A percentile compares a stretch with the other conserved stretches of the same genome.
Evolutionary conservation across 2,797 vertebrate genomes (phyloP).

Genomic region (Salmo trutta): DNA sequence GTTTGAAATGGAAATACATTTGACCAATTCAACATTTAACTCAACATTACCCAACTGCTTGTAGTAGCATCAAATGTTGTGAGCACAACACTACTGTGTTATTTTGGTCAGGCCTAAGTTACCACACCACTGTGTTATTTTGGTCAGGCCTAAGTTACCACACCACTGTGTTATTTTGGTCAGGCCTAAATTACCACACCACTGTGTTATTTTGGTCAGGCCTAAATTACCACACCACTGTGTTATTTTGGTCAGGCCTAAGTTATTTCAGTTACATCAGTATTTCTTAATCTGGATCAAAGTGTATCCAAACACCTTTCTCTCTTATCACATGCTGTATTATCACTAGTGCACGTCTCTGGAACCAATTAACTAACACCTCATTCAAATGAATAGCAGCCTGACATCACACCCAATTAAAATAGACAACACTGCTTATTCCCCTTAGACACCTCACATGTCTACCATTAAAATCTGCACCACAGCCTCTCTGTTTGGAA

Average conservation of each 20-base stretch:
- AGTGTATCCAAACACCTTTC: not conserved
- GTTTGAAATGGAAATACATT: too few relatives aligned
- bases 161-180: not conserved
- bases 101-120: not conserved
- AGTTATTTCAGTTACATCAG: not conserved
- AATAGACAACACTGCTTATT: not conserved
- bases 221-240: too few relatives aligned
- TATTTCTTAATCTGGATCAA: not conserved
- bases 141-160: too few relatives aligned
- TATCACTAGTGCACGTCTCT: not conserved
- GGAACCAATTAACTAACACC: not conserved
- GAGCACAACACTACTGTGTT: not conserved
- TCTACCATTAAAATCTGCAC: too few relatives aligned
- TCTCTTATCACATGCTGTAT: too few relatives aligned
- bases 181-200: not conserved
- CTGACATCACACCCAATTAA: not conserved
- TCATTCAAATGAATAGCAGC: not conserved
- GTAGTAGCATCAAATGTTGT: not conserved
- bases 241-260: not conserved
- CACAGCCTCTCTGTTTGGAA: not conserved
- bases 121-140: not conserved
- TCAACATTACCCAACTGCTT: too few relatives aligned
- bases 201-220: too few relatives aligned
- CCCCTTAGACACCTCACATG: not conserved
- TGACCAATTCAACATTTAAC: too few relatives aligned